These are phyloP conservation scores for Panopea generosa DNA, from an alignment of 2,888 invertebrate species.

Conservation along the genomic window DNA sequence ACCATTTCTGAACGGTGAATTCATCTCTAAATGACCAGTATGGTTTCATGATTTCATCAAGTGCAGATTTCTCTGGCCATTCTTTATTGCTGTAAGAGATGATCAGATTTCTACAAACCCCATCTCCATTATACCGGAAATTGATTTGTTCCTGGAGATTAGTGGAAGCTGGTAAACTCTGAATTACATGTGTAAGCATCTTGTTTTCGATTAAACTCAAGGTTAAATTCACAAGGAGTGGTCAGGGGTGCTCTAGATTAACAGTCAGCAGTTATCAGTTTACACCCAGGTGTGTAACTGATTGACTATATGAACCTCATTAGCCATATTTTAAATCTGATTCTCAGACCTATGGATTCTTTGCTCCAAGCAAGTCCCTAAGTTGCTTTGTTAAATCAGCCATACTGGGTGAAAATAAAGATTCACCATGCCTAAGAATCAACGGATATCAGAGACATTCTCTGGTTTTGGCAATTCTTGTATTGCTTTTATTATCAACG, in stretches of 20 bases:
- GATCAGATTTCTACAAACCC: too few species aligned
- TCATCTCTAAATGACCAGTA: slow-evolving; percentile 45
- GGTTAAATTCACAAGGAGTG: slow-evolving; percentile 13
- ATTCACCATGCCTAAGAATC: slow-evolving; percentile 49
- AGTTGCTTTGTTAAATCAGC: slow-evolving; percentile 35
- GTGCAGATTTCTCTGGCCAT: too few species aligned
- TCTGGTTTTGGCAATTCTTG: slow-evolving; percentile 7
- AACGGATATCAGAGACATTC: background rate
- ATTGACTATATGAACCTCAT: slow-evolving; percentile 38
- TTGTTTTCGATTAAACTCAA: slow-evolving; percentile 23
- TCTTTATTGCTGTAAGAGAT: too few species aligned
- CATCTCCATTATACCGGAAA: too few species aligned
- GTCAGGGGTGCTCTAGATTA: slow-evolving; percentile 39
- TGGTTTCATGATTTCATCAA: too few species aligned
- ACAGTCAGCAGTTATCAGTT: slow-evolving; percentile 36
- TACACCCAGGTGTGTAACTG: slow-evolving; percentile 11
- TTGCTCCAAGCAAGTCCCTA: slow-evolving; percentile 17
- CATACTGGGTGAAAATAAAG: slow-evolving; percentile 24
- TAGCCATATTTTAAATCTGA: slow-evolving; percentile 23
- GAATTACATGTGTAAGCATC: too few species aligned
- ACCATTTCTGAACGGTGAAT: slow-evolving; percentile 30
- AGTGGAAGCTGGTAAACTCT: too few species aligned
- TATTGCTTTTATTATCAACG: slow-evolving; percentile 33
- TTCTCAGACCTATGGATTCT: slow-evolving; percentile 38
- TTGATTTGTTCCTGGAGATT: too few species aligned